Evolutionary conservation across 53 echinoderm and acorn worm genomes (phyloP), one percentile per base, ranked within the genome.

Genomic region (Stichopus horrens): DNA sequence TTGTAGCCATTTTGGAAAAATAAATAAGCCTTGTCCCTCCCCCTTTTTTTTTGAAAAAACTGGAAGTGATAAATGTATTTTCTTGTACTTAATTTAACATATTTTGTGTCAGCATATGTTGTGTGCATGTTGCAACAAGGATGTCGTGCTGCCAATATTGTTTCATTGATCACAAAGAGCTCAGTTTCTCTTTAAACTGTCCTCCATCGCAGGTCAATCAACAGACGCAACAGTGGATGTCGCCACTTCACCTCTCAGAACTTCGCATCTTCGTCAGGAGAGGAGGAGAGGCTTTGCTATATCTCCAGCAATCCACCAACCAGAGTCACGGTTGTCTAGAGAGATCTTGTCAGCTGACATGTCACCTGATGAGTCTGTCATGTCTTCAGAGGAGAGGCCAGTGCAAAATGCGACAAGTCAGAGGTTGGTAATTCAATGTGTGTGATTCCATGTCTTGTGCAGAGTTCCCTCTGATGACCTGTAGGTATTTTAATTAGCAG

Each of bases 221-320:
- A n/a, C 71, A 71, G 19, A 16, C 3, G 71, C 14, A n/a, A 16
- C 71, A 1, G 71, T 71, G 18, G 71, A 71, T 71, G 71, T 21
- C 6, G 71, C 71, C 5, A 71, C 71, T 71, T 71, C 71, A 18
- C 16, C 71, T 71, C 71, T 71, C n/a, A 71, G 6, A 16, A 5
- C n/a, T 7, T 71, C 71, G 5, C 71, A 16, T 7, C 71, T 71
- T 71, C 71, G 18, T 18, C 71, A 13, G 14, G 71, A 71, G 71
- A 71, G 71, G 71, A 71, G 71, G 71, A 71, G 71, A 71, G 18
- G 7, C 71, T 20, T 71, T 6, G 19, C 16, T 7, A 8, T 51
- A 13, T 76, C 77, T 54, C 77, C 77, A 23, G 77, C 77, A 51
- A 76, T 76, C 23, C 77, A 76, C 37, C 77, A 76, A 8, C 77